Evolutionary conservation across 2,113 vertebrate species (phyloP), one percentile per base, ranked within the genome.

Genomic region (Rhineura floridana): DNA sequence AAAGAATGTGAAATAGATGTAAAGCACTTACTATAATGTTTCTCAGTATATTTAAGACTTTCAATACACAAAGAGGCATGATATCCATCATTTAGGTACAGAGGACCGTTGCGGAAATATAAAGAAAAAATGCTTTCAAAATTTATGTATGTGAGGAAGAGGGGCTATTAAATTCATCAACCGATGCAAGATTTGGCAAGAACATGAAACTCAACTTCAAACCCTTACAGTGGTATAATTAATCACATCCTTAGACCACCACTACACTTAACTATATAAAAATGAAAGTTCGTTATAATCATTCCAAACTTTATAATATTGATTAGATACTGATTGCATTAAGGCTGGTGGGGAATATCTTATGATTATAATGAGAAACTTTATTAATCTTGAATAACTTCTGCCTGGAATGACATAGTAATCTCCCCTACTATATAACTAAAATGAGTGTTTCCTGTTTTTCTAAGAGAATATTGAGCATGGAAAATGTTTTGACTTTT

Each of bases 171-270:
- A 95, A 94, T 0, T 90, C 76, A 93, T 91, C 87, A 89, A 88
- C 33, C 76, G 95, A 93, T 93, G 86, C 9, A 84, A 89, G 95
- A 93, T 95, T 82, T 96, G 84, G 95, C 89, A 91, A 33, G 7
- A 91, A 92, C 69, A n/a, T 90, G 91, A 93, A 95, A 93, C 76
- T 93, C 87, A 63, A 87, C 82, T 87, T 77, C 42, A 91, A 88
- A 95, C 84, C 92, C 23, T 69, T 89, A n/a, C 2, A 87, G 88
- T 91, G 87, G 81, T 89, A 84, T 65, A 94, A 93, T 94, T 93
- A 93, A 94, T 94, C 50, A 90, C 67, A 91, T 82, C 85, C 80
- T 55, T 28, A 44, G 62, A 36, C 83, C 86, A 91, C 79, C 79
- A 72, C 13, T 1, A 0, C 44, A 30, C 91, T 95, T 89, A 87